phyloP scores from a whole-genome alignment of 2,888 invertebrate genomes.

The Therioaphis trifolii region DNA sequence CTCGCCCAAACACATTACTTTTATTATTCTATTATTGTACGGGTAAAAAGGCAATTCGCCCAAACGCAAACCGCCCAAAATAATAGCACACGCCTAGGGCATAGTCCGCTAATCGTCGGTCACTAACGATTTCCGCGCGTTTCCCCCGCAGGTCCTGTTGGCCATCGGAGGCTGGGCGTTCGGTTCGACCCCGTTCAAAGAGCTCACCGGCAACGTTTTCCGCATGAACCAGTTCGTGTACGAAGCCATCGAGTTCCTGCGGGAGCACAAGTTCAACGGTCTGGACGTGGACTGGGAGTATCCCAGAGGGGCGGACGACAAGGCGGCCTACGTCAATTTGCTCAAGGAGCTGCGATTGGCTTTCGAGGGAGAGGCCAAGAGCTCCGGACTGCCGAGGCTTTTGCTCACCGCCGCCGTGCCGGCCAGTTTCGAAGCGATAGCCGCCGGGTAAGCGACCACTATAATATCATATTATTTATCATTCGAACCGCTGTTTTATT shows the following conservation, averaged over 20 bases:
- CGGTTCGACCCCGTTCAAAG: conserved; percentile 93
- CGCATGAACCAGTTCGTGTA: conserved; percentile 96
- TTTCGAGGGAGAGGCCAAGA: conserved; percentile 92
- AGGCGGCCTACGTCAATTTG: conserved; percentile 84
- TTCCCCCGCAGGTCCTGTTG: conserved; percentile 75
- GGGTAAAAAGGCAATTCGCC: no score
- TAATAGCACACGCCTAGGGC: no score
- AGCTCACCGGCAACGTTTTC: conserved; percentile 89
- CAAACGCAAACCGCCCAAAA: no score
- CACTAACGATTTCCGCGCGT: no score
- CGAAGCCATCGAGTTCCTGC: conserved; percentile 90
- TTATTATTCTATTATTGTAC: no score
- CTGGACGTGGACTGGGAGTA: conserved; percentile 96
- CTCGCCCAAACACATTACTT: no score
- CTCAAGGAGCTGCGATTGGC: conserved; percentile 88
- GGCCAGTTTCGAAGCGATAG: conserved; percentile 92
- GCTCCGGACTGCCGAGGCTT: conserved; percentile 82
- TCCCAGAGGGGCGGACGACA: conserved; percentile 88
- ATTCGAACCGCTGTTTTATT: no score
- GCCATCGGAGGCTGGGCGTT: conserved; percentile 97
- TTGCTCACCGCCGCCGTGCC: conserved; percentile 90
- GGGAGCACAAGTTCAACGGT: conserved; percentile 92
- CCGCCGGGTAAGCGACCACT: conserved; percentile 76
- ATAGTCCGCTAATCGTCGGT: no score
- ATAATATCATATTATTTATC: no score